phyloP scores from a whole-genome alignment of 1,140 invertebrate genomes.

The Ericerus pela region DNA sequence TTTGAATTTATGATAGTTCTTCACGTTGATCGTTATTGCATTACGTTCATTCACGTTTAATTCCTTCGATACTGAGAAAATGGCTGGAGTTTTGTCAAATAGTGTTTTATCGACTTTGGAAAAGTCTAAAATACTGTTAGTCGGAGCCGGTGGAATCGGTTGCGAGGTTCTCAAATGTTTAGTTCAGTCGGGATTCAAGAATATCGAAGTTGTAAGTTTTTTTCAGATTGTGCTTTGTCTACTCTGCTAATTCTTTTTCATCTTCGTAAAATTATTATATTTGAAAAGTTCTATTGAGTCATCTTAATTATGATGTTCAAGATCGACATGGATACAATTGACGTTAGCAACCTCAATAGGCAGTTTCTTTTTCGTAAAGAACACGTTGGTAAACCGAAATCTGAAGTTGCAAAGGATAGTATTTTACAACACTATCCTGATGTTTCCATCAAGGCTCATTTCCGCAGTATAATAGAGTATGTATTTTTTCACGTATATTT shows the following conservation, averaged over 20 bases:
- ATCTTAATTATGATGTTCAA: too few relatives aligned
- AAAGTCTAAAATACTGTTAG: constrained; percentile 59
- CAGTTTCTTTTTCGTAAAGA: constrained; percentile 96
- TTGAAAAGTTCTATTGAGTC: too few relatives aligned
- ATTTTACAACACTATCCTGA: constrained; percentile 78
- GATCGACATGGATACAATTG: constrained; percentile 99
- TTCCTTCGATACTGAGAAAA: too few relatives aligned
- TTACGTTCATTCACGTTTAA: too few relatives aligned
- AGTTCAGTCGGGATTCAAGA: constrained; percentile 78
- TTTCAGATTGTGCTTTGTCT: not conserved
- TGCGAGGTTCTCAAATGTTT: constrained; percentile 98
- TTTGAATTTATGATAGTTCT: too few relatives aligned
- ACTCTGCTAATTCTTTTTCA: too few relatives aligned
- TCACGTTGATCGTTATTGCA: too few relatives aligned
- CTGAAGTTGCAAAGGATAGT: constrained; percentile 71
- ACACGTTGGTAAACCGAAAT: constrained; percentile 95
- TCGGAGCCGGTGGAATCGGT: constrained; percentile 97
- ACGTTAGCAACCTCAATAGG: constrained; percentile 97
- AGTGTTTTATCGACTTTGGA: constrained; percentile 36
- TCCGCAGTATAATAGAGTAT: constrained; percentile 86
- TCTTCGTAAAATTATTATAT: too few relatives aligned
- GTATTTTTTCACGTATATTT: not conserved
- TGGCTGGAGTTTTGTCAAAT: constrained; percentile 44
- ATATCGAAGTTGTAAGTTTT: constrained; percentile 83
- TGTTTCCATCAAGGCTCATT: constrained; percentile 73